Percentiles rank a stretch among this genome's conserved stretches.
Evolutionary conservation across 2,113 vertebrate genomes (phyloP).

Genomic region (Sigmodon hispidus): DNA sequence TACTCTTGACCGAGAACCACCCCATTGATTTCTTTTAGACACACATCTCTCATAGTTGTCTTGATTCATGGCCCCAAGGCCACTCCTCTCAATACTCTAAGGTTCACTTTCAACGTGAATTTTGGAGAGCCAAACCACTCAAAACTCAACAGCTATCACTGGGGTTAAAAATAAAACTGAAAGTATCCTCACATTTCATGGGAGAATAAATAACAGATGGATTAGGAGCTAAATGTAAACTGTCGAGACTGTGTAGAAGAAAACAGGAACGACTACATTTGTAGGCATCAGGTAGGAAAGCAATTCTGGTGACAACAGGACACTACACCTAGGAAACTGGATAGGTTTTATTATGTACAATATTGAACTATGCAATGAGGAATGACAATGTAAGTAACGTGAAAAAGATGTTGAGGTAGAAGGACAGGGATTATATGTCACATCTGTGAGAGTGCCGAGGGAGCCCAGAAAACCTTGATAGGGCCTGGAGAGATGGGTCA

Average conservation of each 20-base stretch:
- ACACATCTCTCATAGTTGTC: neutral
- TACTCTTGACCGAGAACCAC: neutral
- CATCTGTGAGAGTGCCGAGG: neutral
- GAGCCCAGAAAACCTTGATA: no score
- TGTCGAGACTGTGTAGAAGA: neutral
- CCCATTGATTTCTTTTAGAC: neutral
- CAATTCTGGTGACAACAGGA: neutral
- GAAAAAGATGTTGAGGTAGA: neutral
- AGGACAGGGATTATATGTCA: neutral
- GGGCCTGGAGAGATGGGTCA: neutral
- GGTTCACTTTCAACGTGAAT: neutral
- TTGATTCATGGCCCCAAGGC: neutral
- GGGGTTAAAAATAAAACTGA: neutral
- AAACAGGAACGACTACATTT: neutral
- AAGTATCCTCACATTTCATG: neutral
- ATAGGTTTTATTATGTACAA: neutral
- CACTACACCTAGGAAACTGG: neutral
- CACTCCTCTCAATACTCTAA: neutral
- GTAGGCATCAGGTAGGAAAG: neutral
- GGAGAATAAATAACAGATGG: conserved; percentile 1
- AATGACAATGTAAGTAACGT: neutral
- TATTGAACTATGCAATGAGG: neutral
- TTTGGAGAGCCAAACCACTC: neutral
- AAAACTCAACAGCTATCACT: neutral
- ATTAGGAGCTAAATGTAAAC: neutral